Conservation (phyloP, 2,888 invertebrate genomes). For the Barypeithes pellucidus region DNA sequence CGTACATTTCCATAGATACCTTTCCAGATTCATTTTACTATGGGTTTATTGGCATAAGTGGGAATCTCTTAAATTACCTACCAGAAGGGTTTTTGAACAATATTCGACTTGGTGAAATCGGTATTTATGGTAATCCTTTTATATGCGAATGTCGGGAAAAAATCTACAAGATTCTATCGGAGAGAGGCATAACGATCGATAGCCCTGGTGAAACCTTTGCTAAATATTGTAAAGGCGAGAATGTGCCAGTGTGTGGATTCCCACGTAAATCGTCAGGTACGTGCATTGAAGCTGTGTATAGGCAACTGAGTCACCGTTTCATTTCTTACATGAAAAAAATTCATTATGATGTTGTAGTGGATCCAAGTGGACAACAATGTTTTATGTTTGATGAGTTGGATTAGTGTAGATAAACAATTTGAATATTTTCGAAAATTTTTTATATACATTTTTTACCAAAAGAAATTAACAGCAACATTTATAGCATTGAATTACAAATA, state of each 20-base stretch:
- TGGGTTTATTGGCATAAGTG: neutral
- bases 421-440: no score
- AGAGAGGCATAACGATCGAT: neutral
- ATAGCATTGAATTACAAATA: no score
- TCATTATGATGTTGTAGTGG: neutral
- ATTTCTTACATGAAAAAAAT: neutral
- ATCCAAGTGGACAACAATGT: neutral
- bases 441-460: no score
- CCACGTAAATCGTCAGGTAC: neutral
- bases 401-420: no score
- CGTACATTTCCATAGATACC: neutral
- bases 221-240: neutral
- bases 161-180: neutral
- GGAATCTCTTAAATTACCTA: conserved; percentile 9
- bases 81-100: neutral
- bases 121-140: conserved; percentile 14
- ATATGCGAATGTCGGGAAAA: neutral
- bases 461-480: no score
- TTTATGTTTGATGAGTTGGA: neutral
- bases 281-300: neutral
- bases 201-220: neutral
- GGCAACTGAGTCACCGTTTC: neutral
- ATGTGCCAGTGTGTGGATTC: neutral
- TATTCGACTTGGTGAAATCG: neutral
- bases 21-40: conserved; percentile 14